Base-by-base conservation (phyloP, 2,888 invertebrate species). In the Dermolepida albohirtum region DNA sequence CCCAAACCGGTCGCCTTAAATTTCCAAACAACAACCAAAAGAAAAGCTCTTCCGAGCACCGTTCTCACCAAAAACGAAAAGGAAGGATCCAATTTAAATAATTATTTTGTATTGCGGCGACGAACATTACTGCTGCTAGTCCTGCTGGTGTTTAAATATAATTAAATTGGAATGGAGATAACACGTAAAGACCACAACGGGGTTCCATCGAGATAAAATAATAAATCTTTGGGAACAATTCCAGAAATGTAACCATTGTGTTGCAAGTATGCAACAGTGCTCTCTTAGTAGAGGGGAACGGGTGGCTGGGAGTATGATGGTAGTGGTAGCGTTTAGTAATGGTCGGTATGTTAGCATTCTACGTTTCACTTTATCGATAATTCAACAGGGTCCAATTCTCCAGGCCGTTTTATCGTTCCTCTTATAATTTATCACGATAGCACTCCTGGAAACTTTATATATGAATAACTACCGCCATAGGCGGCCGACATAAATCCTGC, bases 381-480 rank as follows among this genome's bases (percentile, higher is more conserved):
- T 63, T 67, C 67, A 67, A 64, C 72, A 72, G 71, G 71, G 70
- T 65, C 71, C 70, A 71, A 71, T 70, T 66, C 71, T 67, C 71
- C 65, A 67, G 52, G 67, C 66, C 73, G 70, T 71, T 71, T 68
- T 70, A 71, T 69, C 73, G 71, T 70, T 70, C 70, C 72, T 66
- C 70, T 72, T 69, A 71, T 72, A 74, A 76, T 76, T 76, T 76
- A 76, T 76, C 75, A 75, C 72, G 76, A 75, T 76, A 76, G 74
- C 74, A 75, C 76, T 73, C 50, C 44, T 71, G 73, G 74, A 74
- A 75, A 75, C 73, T 75, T 73, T 74, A 73, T 59, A 59, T 76
- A 74, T 76, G 75, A 74, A 76, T 76, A 76, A 75, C 73, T 47
- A 59, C 59, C 70, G 72, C 70, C 71, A 71, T 72, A 71, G 73